Evolutionary conservation across 2,113 vertebrate species (phyloP).

Genomic region (Xiphophorus couchianus): DNA sequence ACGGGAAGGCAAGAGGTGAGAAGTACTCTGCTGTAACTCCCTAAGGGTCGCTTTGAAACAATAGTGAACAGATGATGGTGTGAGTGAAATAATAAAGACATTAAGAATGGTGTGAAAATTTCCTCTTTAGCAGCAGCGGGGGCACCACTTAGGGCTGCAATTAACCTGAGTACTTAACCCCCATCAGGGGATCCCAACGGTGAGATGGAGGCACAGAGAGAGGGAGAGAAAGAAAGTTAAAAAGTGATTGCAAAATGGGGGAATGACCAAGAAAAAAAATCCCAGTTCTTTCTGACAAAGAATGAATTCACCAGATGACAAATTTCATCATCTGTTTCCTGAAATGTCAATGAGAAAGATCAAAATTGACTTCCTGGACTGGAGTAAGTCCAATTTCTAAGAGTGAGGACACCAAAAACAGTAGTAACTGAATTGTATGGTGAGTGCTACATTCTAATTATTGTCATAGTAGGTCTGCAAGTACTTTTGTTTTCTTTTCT

Average conservation of each 20-base stretch:
- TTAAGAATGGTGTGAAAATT: constrained; percentile 49
- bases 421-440: background rate
- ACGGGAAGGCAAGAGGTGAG: constrained; percentile 7
- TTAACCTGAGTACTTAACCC: constrained; percentile 73
- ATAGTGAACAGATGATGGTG: constrained; percentile 50
- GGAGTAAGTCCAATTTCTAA: background rate
- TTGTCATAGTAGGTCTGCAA: background rate
- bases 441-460: background rate
- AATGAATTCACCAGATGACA: constrained; percentile 9
- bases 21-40: constrained; percentile 30
- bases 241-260: background rate
- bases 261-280: background rate
- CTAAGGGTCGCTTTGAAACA: constrained; percentile 53
- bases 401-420: background rate
- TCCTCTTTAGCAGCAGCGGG: constrained; percentile 46
- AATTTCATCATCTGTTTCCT: background rate
- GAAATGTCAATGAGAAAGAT: background rate
- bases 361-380: background rate
- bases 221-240: background rate
- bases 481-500: background rate
- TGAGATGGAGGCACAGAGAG: constrained; percentile 4
- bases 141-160: constrained; percentile 63
- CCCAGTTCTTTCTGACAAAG: background rate
- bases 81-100: constrained; percentile 48
- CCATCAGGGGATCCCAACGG: constrained; percentile 46